These are phyloP conservation scores for Salarias fasciatus DNA, from an alignment of 2,797 vertebrate genomes.

Conservation along the genomic window DNA sequence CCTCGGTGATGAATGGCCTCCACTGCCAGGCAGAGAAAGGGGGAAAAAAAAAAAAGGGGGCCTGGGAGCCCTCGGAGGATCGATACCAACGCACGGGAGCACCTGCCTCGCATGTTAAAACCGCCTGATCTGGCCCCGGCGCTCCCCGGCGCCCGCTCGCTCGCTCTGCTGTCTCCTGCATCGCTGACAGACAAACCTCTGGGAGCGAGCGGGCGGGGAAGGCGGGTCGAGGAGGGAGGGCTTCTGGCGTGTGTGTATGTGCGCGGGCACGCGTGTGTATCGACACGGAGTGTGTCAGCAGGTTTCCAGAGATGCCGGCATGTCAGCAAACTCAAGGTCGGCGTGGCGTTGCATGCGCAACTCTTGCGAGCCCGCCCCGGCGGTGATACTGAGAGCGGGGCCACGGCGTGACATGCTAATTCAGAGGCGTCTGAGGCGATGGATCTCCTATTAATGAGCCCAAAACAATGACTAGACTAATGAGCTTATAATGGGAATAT, in stretches of 20 bases:
- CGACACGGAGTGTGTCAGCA: constrained; percentile 78
- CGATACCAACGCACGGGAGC: constrained; percentile 76
- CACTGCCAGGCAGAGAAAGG: constrained; percentile 73
- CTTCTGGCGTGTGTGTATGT: constrained; percentile 28
- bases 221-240: constrained; percentile 52
- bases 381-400: constrained; percentile 57
- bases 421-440: constrained; percentile 77
- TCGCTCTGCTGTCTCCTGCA: constrained; percentile 65
- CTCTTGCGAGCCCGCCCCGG: not conserved
- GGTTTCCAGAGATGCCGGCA: constrained; percentile 72
- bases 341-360: constrained; percentile 24
- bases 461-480: constrained; percentile 81
- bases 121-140: constrained; percentile 52
- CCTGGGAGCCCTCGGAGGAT: constrained; percentile 79
- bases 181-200: constrained; percentile 72
- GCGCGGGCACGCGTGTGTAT: constrained; percentile 48
- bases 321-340: constrained; percentile 83
- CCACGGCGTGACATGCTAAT: constrained; percentile 76
- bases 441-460: constrained; percentile 79
- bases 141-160: constrained; percentile 42
- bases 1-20: constrained; percentile 81
- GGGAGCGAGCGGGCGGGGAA: constrained; percentile 62
- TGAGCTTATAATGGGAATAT: constrained; percentile 82
- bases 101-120: constrained; percentile 84
- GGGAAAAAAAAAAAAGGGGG: constrained; percentile 68